These are phyloP conservation scores for Candoia aspera DNA, from an alignment of 2,113 vertebrate species.

Conservation along the genomic window DNA sequence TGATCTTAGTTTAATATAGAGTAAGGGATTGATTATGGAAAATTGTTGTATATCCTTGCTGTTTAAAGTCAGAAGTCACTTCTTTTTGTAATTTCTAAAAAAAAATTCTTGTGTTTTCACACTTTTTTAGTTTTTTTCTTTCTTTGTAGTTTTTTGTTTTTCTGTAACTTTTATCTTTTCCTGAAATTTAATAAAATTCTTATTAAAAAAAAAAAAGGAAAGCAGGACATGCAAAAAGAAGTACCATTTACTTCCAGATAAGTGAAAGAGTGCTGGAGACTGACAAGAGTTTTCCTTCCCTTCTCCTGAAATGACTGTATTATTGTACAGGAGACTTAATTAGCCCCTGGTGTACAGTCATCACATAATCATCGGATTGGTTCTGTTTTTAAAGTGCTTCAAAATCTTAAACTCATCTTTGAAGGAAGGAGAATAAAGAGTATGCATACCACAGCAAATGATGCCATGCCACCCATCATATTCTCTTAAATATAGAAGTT, in stretches of 20 bases:
- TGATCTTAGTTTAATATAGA: no score
- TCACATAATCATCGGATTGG: background rate
- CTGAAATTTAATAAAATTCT: no score
- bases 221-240: background rate
- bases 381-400: background rate
- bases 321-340: background rate
- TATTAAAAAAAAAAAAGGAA: no score
- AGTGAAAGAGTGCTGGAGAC: background rate
- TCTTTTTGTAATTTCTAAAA: no score
- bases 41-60: no score
- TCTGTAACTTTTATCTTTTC: no score
- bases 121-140: no score
- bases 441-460: background rate
- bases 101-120: no score
- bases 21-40: no score
- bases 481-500: background rate
- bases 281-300: background rate
- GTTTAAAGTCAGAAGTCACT: no score
- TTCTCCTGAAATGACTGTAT: background rate
- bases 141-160: no score
- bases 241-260: background rate
- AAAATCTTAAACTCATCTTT: background rate
- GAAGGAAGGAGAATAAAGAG: background rate
- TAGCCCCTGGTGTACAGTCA: background rate
- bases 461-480: background rate